phyloP scores from a whole-genome alignment of 2,888 invertebrate species.

The Cataglyphis rosenhaueri region DNA sequence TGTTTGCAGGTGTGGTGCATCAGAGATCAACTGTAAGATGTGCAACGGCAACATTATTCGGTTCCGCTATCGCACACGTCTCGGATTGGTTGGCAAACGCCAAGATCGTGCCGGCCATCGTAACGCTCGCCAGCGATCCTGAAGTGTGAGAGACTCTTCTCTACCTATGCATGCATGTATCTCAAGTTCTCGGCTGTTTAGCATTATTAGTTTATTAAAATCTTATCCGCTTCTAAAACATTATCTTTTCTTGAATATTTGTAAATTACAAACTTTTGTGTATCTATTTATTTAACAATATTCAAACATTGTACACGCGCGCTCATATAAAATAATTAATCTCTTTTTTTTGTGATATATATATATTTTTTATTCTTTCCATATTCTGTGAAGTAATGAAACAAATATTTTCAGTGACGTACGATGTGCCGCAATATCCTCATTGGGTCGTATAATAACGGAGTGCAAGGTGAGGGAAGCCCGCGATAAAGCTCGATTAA shows the following conservation, averaged over 20 bases:
- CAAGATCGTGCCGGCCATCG: slow-evolving; percentile 89
- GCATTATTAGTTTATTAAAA: slow-evolving; percentile 3
- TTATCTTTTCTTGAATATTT: not conserved
- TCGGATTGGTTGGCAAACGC: slow-evolving; percentile 87
- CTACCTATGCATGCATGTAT: slow-evolving; percentile 29
- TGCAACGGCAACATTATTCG: slow-evolving; percentile 88
- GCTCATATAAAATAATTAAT: slow-evolving; percentile 2
- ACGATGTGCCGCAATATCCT: slow-evolving; percentile 88
- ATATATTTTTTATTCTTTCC: not conserved
- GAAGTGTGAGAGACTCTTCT: slow-evolving; percentile 87
- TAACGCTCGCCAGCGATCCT: slow-evolving; percentile 90
- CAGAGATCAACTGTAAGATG: slow-evolving; percentile 88
- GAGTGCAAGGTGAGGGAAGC: slow-evolving; percentile 86
- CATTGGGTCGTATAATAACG: slow-evolving; percentile 88
- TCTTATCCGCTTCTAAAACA: not conserved
- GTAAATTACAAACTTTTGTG: not conserved
- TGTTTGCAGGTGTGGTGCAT: slow-evolving; percentile 88
- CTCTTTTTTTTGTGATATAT: not conserved
- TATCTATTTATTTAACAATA: slow-evolving; percentile 1
- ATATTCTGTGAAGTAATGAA: slow-evolving; percentile 7
- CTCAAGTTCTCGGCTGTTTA: slow-evolving; percentile 2
- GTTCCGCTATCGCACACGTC: slow-evolving; percentile 87
- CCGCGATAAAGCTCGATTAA: slow-evolving; percentile 87
- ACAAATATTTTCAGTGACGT: slow-evolving; percentile 86
- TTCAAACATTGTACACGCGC: not conserved